Evolutionary conservation across 2,113 vertebrate species (phyloP), one percentile per base, ranked within the genome.

Genomic region (Mastomys natalensis): DNA sequence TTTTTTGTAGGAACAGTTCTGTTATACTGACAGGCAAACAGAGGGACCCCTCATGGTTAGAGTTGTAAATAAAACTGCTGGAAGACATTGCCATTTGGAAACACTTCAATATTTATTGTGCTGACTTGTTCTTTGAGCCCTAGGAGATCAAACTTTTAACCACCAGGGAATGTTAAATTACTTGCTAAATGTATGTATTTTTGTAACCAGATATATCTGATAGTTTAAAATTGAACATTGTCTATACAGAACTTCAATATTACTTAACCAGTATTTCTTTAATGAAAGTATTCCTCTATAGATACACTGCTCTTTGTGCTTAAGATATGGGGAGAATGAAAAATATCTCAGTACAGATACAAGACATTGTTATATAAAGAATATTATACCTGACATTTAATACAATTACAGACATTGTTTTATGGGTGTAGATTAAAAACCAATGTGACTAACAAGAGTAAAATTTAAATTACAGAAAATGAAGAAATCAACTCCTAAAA

Each of bases 31-130:
- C 43, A 89, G 76, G 29, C 34, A 89, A 87, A 89, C 13, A 74
- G 2, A 4, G 37, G 10, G 29, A 7, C 40, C 85, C 17, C 7
- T 60, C 68, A 37, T 3, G 72, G 29, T 24, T 84, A 72, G 45
- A 95, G 64, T 87, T 51, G 87, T 93, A 97, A 96, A 78, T 70
- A 87, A 62, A 89, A 80, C 77, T 26, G 10, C 24, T 74, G n/a
- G 26, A 93, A 91, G 73, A 37, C 29, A 37, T 68, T 82, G 51
- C 16, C 81, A 34, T 21, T 87, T 40, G 48, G 53, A 62, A 86
- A 78, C 55, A 90, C 16, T 80, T 40, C 26, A 95, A 29, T 12
- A 12, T 90, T 90, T 51, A 31, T 37, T 48, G 22, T 70, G 3
- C 8, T 5, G 34, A 70, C 58, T 60, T 21, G 15, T 80, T 24